phyloP scores from a whole-genome alignment of 2,113 vertebrate genomes.

The Hystrix brachyura region DNA sequence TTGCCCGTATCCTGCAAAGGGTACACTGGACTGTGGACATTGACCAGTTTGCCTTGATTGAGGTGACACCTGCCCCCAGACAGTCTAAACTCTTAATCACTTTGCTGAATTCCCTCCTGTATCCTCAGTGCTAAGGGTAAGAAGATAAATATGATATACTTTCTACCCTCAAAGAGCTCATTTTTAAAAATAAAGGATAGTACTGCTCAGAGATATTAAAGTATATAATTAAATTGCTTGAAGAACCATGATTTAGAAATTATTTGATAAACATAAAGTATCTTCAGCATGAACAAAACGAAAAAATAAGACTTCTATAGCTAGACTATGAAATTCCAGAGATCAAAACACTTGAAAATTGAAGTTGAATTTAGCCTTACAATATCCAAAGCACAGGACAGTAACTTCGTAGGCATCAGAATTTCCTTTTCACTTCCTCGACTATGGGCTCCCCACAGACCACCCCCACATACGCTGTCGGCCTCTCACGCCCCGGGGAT shows the following conservation, averaged over 20 bases:
- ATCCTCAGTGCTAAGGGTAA: neutral
- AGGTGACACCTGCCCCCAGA: neutral
- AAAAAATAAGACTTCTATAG: neutral
- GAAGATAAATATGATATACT: neutral
- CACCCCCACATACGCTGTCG: neutral
- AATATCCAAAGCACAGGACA: neutral
- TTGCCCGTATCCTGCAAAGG: neutral
- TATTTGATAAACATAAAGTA: conserved; percentile 10
- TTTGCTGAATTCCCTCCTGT: neutral
- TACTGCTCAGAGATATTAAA: conserved; percentile 21
- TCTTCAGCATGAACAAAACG: neutral
- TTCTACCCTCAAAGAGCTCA: neutral
- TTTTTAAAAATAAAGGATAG: conserved; percentile 40
- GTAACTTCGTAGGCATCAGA: neutral
- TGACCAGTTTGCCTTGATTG: neutral
- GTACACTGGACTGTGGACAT: neutral
- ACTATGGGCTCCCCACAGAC: neutral
- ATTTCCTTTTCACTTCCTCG: neutral
- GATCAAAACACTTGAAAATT: conserved; percentile 24
- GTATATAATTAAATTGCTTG: neutral
- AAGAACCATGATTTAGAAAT: conserved; percentile 32
- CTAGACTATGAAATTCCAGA: neutral
- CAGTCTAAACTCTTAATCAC: conserved; percentile 43
- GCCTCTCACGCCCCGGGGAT: neutral
- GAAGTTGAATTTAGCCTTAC: neutral